Base-by-base conservation (phyloP, 2,888 invertebrate genomes). In the Drosophila tanythrix region DNA sequence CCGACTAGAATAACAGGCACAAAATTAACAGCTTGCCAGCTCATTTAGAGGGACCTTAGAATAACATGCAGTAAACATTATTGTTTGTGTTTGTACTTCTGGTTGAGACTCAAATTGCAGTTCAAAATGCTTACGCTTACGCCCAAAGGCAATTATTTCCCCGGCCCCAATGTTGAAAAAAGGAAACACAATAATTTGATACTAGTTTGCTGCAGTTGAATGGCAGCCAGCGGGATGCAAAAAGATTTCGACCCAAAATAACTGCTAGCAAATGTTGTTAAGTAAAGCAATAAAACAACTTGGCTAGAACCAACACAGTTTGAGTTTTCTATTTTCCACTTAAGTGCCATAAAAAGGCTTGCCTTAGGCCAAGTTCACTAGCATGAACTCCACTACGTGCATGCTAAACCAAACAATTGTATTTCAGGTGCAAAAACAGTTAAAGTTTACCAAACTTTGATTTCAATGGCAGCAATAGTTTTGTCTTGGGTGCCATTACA, bases 211-310 rank as follows among this genome's bases (percentile, higher is more conserved):
- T 58, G 25, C 40, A 67, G 52, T 31, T 65, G 21, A 52, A 63
- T 64, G 36, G 29, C 57, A 43, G 29, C 36, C 48, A 63, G 74
- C 59, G 65, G 56, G 46, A 66, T 58, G 58, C 46, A 66, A 73
- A 73, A 33, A 48, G n/a, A 33, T 36, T 38, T 66, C 67, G 63
- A 60, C 62, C 56, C 64, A 55, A 76, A 70, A 62, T 38, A 85
- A 74, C 86, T 80, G 81, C 86, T 70, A 76, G 76, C 83, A 88
- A 83, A 86, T 86, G 86, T 59, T 86, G 78, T 59, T 76, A 71
- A 82, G 85, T 82, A 80, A 85, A 65, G 66, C 74, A 67, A 86
- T 83, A 83, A 83, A 83, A 88, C 88, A 83, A 83, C 64, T 69
- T 63, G 83, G 55, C 62, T 61, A 18, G 61, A 51, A 60, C 51